phyloP scores from a whole-genome alignment of 2,888 invertebrate species.

The Smittia sp. region DNA sequence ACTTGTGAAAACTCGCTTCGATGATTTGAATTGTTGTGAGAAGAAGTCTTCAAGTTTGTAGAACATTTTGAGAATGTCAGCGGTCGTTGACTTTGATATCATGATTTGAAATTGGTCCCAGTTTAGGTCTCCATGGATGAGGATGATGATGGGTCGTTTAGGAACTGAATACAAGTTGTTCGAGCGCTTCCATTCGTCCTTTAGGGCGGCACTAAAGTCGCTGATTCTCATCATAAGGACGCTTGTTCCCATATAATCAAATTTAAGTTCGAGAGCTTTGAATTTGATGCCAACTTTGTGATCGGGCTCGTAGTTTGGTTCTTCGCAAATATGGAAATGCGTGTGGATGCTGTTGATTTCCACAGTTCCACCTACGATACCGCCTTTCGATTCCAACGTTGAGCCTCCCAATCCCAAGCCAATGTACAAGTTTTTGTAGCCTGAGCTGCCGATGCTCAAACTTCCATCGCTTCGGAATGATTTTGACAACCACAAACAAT shows the following conservation, averaged over 20 bases:
- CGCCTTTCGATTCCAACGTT: constrained; percentile 91
- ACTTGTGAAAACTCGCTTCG: constrained; percentile 84
- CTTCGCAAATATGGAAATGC: constrained; percentile 84
- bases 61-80: constrained; percentile 95
- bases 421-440: constrained; percentile 89
- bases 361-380: constrained; percentile 95
- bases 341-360: constrained; percentile 86
- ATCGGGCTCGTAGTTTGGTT: constrained; percentile 84
- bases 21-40: constrained; percentile 94
- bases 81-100: constrained; percentile 95
- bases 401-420: constrained; percentile 86
- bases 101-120: constrained; percentile 97
- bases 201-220: constrained; percentile 71
- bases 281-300: constrained; percentile 80
- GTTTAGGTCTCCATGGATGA: constrained; percentile 85
- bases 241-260: constrained; percentile 99
- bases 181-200: constrained; percentile 80
- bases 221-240: constrained; percentile 89
- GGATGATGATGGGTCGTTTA: constrained; percentile 75
- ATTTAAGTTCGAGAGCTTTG: constrained; percentile 80
- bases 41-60: constrained; percentile 97
- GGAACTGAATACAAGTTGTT: constrained; percentile 45
- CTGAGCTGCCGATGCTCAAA: constrained; percentile 86
- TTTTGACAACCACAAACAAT: constrained; percentile 92
- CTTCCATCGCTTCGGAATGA: constrained; percentile 90